phyloP scores from a whole-genome alignment of 2,113 vertebrate species.

The Acanthochromis polyacanthus region DNA sequence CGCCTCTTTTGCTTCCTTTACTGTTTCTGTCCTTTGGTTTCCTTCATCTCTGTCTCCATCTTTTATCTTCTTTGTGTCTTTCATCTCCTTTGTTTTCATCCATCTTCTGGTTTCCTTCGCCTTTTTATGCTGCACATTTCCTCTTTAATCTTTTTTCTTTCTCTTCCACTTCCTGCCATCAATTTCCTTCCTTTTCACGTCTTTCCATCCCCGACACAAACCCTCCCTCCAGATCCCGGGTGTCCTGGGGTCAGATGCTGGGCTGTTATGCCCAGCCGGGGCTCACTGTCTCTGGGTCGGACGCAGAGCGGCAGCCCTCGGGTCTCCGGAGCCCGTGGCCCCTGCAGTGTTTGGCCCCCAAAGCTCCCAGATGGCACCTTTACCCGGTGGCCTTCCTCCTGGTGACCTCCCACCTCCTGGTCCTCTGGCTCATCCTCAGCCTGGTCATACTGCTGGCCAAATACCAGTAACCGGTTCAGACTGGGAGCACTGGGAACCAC shows the following conservation, averaged over 20 bases:
- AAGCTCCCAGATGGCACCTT: constrained; percentile 87
- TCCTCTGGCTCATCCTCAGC: constrained; percentile 98
- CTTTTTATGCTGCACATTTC: neutral
- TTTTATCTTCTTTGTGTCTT: no score
- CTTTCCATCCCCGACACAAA: no score
- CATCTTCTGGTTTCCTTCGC: neutral
- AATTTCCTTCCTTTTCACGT: neutral
- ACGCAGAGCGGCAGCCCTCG: neutral
- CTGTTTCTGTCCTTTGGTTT: no score
- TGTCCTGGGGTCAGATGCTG: constrained; percentile 73
- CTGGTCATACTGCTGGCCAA: constrained; percentile 93
- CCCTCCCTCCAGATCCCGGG: constrained; percentile 62
- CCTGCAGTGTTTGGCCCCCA: constrained; percentile 42
- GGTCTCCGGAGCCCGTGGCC: constrained; percentile 21
- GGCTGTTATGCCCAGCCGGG: constrained; percentile 62
- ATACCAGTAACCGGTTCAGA: constrained; percentile 87
- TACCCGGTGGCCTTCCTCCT: constrained; percentile 96
- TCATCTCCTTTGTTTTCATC: no score
- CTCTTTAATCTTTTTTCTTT: constrained; percentile 11
- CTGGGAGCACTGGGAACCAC: constrained; percentile 3
- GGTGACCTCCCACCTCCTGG: constrained; percentile 97
- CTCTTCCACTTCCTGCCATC: neutral
- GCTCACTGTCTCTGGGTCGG: constrained; percentile 36
- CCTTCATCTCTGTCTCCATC: no score
- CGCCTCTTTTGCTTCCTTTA: no score